Conservation (phyloP, 2,113 vertebrate genomes). For the Clarias gariepinus region DNA sequence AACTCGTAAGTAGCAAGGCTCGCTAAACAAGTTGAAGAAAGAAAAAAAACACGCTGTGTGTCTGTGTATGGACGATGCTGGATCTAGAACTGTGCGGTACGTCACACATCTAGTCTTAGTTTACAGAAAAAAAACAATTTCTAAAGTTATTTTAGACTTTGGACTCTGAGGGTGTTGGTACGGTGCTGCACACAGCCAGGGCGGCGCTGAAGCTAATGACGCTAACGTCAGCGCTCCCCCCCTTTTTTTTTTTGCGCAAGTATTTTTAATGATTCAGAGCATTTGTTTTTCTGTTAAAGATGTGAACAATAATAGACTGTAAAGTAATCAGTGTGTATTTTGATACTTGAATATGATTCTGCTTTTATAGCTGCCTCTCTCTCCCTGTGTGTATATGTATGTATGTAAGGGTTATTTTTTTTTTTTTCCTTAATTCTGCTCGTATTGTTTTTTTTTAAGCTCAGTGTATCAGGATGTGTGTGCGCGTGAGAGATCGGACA, state of each 20-base stretch:
- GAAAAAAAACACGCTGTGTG: background rate
- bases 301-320: slow-evolving; percentile 70
- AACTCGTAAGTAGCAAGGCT: slow-evolving; percentile 21
- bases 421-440: slow-evolving; percentile 53
- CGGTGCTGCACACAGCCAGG: slow-evolving; percentile 34
- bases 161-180: slow-evolving; percentile 18
- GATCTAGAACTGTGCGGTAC: slow-evolving; percentile 53
- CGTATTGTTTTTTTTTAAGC: slow-evolving; percentile 67
- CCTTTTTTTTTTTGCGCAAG: slow-evolving; percentile 77
- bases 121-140: slow-evolving; percentile 17
- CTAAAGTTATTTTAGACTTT: slow-evolving; percentile 20
- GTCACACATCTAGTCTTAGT: slow-evolving; percentile 43
- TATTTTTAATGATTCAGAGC: slow-evolving; percentile 70
- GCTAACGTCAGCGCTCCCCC: slow-evolving; percentile 63
- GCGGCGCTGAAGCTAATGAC: slow-evolving; percentile 33
- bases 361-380: slow-evolving; percentile 81
- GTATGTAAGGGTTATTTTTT: slow-evolving; percentile 65
- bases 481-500: slow-evolving; percentile 56
- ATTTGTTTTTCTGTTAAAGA: slow-evolving; percentile 16
- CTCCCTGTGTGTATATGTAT: slow-evolving; percentile 78
- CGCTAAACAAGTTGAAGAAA: background rate
- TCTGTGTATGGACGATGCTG: slow-evolving; percentile 29
- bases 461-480: slow-evolving; percentile 86
- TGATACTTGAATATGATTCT: slow-evolving; percentile 96
- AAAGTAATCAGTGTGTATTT: slow-evolving; percentile 95